These are phyloP conservation scores for Sebastiscus albofasciatus DNA, from an alignment of 2,797 vertebrate genomes.

Conservation along the genomic window DNA sequence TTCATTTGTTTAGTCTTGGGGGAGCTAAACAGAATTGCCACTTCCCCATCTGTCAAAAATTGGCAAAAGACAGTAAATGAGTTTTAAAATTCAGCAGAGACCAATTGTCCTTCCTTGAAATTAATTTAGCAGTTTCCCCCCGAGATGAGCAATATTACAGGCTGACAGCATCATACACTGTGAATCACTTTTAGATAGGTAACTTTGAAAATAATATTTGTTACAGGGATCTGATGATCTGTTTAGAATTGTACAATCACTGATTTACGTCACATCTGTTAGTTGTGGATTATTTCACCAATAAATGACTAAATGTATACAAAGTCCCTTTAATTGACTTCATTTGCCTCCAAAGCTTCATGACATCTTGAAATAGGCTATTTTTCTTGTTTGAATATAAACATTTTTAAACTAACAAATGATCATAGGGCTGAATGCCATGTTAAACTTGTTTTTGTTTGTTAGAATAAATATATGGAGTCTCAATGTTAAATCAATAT, in stretches of 20 bases:
- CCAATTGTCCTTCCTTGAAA: slow-evolving; percentile 70
- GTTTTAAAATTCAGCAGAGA: slow-evolving; percentile 74
- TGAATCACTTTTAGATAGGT: slow-evolving; percentile 30
- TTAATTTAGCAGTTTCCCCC: slow-evolving; percentile 54
- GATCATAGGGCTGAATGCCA: not conserved
- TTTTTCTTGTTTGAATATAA: not conserved
- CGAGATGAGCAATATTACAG: slow-evolving; percentile 47
- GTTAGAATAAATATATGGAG: not conserved
- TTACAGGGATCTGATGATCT: slow-evolving; percentile 26
- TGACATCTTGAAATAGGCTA: not conserved
- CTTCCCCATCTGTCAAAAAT: slow-evolving; percentile 78
- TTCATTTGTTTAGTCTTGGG: slow-evolving; percentile 71
- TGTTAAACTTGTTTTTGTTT: not conserved
- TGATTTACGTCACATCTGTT: slow-evolving; percentile 19
- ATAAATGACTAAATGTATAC: not conserved
- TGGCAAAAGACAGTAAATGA: slow-evolving; percentile 68
- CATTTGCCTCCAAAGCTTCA: not conserved
- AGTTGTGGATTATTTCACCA: not conserved
- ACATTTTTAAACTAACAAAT: not conserved
- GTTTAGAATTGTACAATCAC: slow-evolving; percentile 36
- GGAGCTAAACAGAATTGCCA: slow-evolving; percentile 66
- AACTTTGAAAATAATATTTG: slow-evolving; percentile 25
- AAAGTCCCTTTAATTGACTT: not conserved
- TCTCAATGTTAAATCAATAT: not conserved
- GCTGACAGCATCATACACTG: slow-evolving; percentile 27